Base-by-base conservation (phyloP, 2,888 invertebrate species). In the Drosophila koepferae region DNA sequence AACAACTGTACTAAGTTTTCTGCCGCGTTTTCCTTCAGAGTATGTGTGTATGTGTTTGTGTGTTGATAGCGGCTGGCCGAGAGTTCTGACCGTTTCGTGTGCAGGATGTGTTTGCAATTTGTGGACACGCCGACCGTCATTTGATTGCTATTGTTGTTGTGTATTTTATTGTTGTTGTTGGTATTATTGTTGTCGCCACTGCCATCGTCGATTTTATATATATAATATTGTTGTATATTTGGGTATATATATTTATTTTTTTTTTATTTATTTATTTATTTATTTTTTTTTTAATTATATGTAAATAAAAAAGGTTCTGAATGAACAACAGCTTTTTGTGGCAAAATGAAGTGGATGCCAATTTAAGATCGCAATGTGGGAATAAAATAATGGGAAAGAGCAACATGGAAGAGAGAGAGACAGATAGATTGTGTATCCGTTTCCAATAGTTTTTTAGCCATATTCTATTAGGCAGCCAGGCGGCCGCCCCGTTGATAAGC, bases 101-200 rank as follows among this genome's bases (percentile, higher is more conserved):
- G 82, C 88, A 89, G 90, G 90, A 90, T 89, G 77, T 90, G 89
- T 90, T 87, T 86, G 85, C 88, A 90, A 90, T 89, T 90, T 90
- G 89, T 86, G 90, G 89, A 90, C 88, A 90, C 85, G 82, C 87
- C 82, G 84, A 80, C 84, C 80, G 75, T 74, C 85, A 81, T 86
- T 88, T 85, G 81, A 83, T 76, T 75, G 74, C 67, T 63, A 61
- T 74, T 77, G 63, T 67, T 73, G 59, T 65, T 64, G 43, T 60
- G 61, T 54, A 38, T 41, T 49, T 71, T 38, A 10, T 40, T 46
- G 38, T 31, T 46, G 40, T 53, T 61, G 5, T 40, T 43, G 43
- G 9, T 43, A 14, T 46, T 23, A 20, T 20, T 46, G 55, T 55
- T 51, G 55, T 54, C 54, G 63, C 31, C 67, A 61, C 69, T 71